Evolutionary conservation across 2,113 vertebrate species (phyloP), one percentile per base, ranked within the genome.

Genomic region (Origma solitaria): DNA sequence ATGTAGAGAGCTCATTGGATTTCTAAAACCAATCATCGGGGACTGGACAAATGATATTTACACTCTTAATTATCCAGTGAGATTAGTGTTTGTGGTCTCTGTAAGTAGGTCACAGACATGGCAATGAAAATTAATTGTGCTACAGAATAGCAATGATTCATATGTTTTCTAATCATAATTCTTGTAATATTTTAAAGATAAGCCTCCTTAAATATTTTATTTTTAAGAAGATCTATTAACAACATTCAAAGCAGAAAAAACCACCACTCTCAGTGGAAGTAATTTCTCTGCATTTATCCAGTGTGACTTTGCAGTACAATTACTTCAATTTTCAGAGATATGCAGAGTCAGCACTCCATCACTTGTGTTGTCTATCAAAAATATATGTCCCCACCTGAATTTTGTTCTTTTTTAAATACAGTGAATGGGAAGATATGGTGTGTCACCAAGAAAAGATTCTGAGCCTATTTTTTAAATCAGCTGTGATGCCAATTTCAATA

Each of bases 41-140:
- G 93, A 93, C 94, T 57, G 86, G 88, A 96, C 97, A 94, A 97
- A 97, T 97, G 88, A 96, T 97, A 97, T 97, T 97, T 98, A 97
- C 96, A 96, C 82, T 91, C 81, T 92, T 98, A 98, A 98, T 98
- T 97, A 97, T 86, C 89, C 87, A 83, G 86, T 81, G 82, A 97
- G 97, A 97, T 97, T 97, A 97, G 90, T 90, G 91, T 97, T 97
- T 95, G 95, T 66, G 16, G 81, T 85, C 69, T 97, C 87, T 83
- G 45, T 97, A 96, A 97, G 86, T 86, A 97, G 91, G 95, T 97
- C 94, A 95, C 95, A 97, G 96, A 96, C 70, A 96, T 11, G 94
- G 90, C 91, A 80, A 93, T 92, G 94, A 91, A 96, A 98, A 97
- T 92, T 94, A 96, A 97, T 95, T 90, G 80, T 91, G 84, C 75